Evolutionary conservation across 2,888 invertebrate species (phyloP), one percentile per base, ranked within the genome.

Genomic region (Thymelicus lineola): DNA sequence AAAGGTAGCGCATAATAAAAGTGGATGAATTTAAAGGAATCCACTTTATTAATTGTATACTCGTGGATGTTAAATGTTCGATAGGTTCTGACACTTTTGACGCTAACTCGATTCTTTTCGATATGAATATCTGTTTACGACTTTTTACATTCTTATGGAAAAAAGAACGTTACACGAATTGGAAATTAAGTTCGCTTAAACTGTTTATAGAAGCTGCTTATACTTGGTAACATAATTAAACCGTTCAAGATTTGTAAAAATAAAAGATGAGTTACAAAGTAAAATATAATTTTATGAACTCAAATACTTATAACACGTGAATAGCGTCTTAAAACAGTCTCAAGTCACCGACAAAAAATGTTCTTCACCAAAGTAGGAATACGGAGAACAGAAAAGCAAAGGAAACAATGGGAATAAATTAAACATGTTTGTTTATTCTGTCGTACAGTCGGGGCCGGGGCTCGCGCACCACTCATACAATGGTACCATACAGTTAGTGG

Each of bases 1-100:
- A 61, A 20, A 36, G 57, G 20, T 36, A 62, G 20, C 35, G 20
- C 36, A 36, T 61, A 66, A 50, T 66, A 61, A 61, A 67, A 53
- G 60, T 55, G 35, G 35, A 45, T 61, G 35, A 14, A 48, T 17
- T 53, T 42, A 42, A 66, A 38, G 10, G 46, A 35, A 66, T 60
- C 38, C n/a, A n/a, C 17, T 14, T 50, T 28, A 17, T 60, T 38
- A 9, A 50, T 53, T 55, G 10, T 55, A 28, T 28, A n/a, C n/a
- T n/a, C n/a, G n/a, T n/a, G 28, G n/a, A 28, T 57, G 55, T 36
- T 20, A 57, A 46, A 15, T 28, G n/a, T 28, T 57, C 38, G 6
- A 46, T 57, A 45, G 57, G 28, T 45, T 57, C 15, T 20, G n/a
- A 42, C 28, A 20, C 2, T 38, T 57, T 35, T 20, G n/a, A 42